Base-by-base conservation (phyloP, 1,140 invertebrate species). In the Apis laboriosa region DNA sequence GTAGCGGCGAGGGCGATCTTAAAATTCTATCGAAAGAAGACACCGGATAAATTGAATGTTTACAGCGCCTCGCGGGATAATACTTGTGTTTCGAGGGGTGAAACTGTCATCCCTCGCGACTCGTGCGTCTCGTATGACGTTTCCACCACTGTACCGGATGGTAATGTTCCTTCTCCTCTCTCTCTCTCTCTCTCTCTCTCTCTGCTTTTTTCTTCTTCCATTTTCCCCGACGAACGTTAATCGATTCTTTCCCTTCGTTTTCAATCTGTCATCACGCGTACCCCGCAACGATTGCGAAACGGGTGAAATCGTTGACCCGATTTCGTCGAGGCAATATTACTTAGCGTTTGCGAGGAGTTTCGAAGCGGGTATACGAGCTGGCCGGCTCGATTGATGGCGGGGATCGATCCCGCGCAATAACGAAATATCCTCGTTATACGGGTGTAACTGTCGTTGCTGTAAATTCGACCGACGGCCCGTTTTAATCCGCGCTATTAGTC, bases 1-100 rank as follows among this genome's bases (percentile, higher is more conserved):
- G 43, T 28, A 53, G 34, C 0, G 43, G 68, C 88, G 87, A 90
- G 88, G 86, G 84, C 81, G 64, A 85, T 84, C 90, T 92, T 92
- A 89, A 91, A 93, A 92, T 92, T 92, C 88, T 86, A 80, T 72
- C 77, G 92, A 90, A 93, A 93, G 88, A 79, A 84, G 92, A 93
- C 92, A 93, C 89, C 85, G 86, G 58, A 85, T 86, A 91, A 93
- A 92, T 93, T 91, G 92, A 93, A 93, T 93, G 90, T 93, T 91
- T 91, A 84, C 85, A 77, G 80, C 82, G 76, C 74, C 66, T 63
- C 71, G 80, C 77, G 49, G 77, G 76, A 71, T 43, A 43, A 43
- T 83, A 83, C 60, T 77, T 72, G 51, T 24, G 43, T 78, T 67
- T 34, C 58, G 64, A 64, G 72, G 84, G 85, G 72, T 75, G 67